Conservation (phyloP, 2,797 vertebrate species). For the Muscicapa striata region DNA sequence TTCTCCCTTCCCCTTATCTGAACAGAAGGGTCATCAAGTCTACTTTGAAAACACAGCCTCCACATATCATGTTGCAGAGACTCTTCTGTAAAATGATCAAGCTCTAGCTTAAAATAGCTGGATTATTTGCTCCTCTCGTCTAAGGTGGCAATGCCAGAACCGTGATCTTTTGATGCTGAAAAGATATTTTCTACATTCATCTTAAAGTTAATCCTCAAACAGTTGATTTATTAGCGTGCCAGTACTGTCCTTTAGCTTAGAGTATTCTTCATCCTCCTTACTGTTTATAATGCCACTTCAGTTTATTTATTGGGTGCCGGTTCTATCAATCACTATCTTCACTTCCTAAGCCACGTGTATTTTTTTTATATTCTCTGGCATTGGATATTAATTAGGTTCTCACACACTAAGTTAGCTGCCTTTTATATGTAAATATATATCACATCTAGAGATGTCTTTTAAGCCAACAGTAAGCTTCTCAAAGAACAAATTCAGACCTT, state of each 20-base stretch:
- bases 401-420: neutral
- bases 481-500: neutral
- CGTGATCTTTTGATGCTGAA: neutral
- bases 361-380: neutral
- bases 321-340: neutral
- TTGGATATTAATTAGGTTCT: neutral
- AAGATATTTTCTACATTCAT: neutral
- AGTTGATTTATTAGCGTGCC: neutral
- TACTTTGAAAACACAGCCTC: neutral
- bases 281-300: neutral
- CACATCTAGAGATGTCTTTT: neutral
- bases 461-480: neutral
- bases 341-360: neutral
- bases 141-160: neutral
- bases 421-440: neutral
- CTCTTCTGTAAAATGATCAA: slow-evolving; percentile 46
- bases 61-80: slow-evolving; percentile 21
- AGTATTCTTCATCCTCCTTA: neutral
- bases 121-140: neutral
- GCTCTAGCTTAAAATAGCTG: slow-evolving; percentile 53
- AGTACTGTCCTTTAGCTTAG: neutral
- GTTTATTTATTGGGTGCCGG: neutral
- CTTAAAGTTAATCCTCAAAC: neutral
- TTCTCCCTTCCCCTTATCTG: neutral
- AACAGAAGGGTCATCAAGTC: neutral